Evolutionary conservation across 2,113 vertebrate genomes (phyloP).

Genomic region (Centropristis striata): DNA sequence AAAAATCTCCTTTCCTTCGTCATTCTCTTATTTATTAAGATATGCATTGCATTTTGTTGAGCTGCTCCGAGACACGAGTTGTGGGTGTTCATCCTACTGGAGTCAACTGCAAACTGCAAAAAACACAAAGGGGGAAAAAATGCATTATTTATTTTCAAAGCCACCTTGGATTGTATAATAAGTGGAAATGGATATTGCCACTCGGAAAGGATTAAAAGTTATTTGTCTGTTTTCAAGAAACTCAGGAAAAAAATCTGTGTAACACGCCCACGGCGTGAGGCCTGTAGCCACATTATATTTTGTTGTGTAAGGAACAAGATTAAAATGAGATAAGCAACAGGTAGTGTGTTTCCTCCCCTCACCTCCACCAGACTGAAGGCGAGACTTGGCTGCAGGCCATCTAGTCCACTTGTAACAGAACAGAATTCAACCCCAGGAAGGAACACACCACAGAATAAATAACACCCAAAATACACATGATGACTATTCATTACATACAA

Average conservation of each 20-base stretch:
- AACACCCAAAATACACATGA: neutral
- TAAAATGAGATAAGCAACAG: neutral
- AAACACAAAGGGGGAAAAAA: slow-evolving; percentile 9
- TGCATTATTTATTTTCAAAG: neutral
- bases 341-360: neutral
- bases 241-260: neutral
- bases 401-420: neutral
- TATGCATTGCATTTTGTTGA: slow-evolving; percentile 28
- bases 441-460: neutral
- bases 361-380: neutral
- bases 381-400: neutral
- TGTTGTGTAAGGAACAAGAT: neutral
- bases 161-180: neutral
- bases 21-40: slow-evolving; percentile 6
- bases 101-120: neutral
- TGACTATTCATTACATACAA: neutral
- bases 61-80: neutral
- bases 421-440: neutral
- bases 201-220: neutral
- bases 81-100: neutral
- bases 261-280: neutral
- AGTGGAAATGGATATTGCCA: neutral
- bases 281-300: neutral
- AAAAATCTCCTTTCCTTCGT: slow-evolving; percentile 24
- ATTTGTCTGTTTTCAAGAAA: neutral